Evolutionary conservation across 1,140 invertebrate genomes (phyloP).

Genomic region (Archegozetes longisetosus): DNA sequence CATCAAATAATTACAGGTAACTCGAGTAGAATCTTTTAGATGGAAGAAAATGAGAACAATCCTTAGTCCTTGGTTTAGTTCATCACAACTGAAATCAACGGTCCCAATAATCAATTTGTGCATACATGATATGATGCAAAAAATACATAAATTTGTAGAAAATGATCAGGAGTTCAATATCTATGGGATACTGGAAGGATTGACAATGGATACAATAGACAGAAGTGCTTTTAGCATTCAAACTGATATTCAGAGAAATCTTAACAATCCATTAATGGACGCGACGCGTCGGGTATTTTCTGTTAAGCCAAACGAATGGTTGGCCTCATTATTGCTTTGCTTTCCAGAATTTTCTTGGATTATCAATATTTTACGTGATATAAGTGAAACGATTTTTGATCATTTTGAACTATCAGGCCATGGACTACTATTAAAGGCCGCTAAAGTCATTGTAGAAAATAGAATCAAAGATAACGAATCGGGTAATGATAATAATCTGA

Average conservation of each 20-base stretch:
- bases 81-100: constrained; percentile 34
- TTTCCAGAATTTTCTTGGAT: constrained; percentile 12
- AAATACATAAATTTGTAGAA: constrained; percentile 19
- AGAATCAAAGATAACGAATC: neutral
- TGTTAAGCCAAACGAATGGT: neutral
- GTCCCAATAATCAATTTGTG: constrained; percentile 26
- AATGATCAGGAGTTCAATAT: constrained; percentile 24
- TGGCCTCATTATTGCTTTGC: constrained; percentile 1
- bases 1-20: constrained; percentile 16
- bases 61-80: constrained; percentile 38
- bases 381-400: neutral
- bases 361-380: constrained; percentile 4
- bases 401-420: neutral
- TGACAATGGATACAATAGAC: constrained; percentile 36
- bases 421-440: neutral
- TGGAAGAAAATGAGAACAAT: constrained; percentile 36
- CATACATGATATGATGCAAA: constrained; percentile 23
- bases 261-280: constrained; percentile 12
- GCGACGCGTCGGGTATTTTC: constrained; percentile 12
- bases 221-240: constrained; percentile 33
- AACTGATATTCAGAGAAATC: constrained; percentile 12
- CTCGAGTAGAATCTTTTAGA: constrained; percentile 17
- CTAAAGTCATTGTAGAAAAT: neutral
- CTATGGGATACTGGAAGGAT: constrained; percentile 28
- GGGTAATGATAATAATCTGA: neutral